Conservation (phyloP, 2,113 vertebrate species). For the Engystomops pustulosus region DNA sequence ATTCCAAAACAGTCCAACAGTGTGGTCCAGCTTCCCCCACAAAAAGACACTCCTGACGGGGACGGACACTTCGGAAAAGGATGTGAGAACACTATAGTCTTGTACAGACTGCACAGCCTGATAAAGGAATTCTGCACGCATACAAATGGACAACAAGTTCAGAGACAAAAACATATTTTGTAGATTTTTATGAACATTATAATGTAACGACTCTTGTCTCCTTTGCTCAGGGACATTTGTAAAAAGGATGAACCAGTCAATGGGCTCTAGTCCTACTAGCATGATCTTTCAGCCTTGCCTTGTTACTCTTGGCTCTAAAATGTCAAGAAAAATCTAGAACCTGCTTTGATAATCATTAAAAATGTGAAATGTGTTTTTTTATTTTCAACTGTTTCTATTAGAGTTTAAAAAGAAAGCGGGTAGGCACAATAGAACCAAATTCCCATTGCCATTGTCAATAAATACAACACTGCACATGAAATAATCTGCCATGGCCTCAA, state of each 20-base stretch:
- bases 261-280: background rate
- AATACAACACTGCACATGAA: no score
- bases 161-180: background rate
- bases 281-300: background rate
- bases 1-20: constrained; percentile 58
- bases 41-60: background rate
- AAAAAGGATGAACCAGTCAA: background rate
- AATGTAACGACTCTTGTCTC: background rate
- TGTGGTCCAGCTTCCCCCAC: background rate
- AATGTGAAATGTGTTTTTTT: background rate
- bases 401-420: no score
- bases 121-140: background rate
- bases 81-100: background rate
- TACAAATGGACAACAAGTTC: background rate
- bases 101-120: background rate
- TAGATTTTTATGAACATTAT: background rate
- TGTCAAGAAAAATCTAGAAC: background rate
- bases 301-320: background rate
- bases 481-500: no score
- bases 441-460: no score
- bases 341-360: background rate
- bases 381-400: no score
- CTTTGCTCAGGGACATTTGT: background rate
- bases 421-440: no score
- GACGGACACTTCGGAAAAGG: background rate